A percentile compares a stretch with the other conserved stretches of the same genome.
Evolutionary conservation across 92 coral and sea anemone species (phyloP).

Genomic region (Chrysogorgia sp.): DNA sequence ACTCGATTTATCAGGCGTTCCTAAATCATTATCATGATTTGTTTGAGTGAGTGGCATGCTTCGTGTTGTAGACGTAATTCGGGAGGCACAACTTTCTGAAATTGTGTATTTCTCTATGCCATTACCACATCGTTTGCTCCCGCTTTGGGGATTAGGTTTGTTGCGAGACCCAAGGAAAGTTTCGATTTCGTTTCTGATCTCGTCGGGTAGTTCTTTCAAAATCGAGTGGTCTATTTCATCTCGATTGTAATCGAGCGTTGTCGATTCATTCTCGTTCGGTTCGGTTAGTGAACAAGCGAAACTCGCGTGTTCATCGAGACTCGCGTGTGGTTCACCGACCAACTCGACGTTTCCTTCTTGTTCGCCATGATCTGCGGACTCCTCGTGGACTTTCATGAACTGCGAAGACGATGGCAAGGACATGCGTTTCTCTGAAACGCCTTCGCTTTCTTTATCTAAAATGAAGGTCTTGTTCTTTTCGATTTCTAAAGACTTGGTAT

Average conservation of each 20-base stretch:
- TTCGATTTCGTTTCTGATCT: constrained; percentile 69
- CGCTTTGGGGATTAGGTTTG: constrained; percentile 7
- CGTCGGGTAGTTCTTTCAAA: constrained; percentile 66
- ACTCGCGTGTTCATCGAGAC: background rate
- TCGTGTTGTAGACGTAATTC: background rate
- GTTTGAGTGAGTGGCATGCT: background rate
- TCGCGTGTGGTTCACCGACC: background rate
- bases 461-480: constrained; percentile 6
- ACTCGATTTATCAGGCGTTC: background rate
- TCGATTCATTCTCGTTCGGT: background rate
- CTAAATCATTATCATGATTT: background rate
- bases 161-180: constrained; percentile 28
- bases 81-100: background rate
- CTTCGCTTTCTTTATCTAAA: background rate
- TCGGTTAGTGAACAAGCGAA: background rate
- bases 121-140: constrained; percentile 5
- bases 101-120: constrained; percentile 37
- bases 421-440: background rate
- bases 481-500: background rate
- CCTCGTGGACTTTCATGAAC: background rate
- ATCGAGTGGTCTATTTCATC: constrained; percentile 60
- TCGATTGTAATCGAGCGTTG: constrained; percentile 48
- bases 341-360: background rate
- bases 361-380: background rate
- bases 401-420: background rate